phyloP scores from a whole-genome alignment of 2,888 invertebrate species.

The Escarpia spicata region DNA sequence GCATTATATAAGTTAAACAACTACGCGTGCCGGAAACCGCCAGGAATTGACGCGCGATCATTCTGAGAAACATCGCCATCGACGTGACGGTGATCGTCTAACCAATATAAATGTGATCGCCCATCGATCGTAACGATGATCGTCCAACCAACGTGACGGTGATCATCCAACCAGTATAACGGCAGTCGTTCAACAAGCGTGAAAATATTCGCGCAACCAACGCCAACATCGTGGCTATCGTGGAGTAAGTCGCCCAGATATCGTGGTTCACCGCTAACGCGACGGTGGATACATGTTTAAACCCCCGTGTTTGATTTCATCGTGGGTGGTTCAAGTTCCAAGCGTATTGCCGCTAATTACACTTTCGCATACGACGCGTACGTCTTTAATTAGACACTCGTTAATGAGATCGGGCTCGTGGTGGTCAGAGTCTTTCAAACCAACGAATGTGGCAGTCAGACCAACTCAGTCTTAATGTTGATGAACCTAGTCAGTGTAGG shows the following conservation, averaged over 20 bases:
- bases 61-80: neutral
- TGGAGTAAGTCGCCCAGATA: no score
- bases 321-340: neutral
- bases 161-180: neutral
- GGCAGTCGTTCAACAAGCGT: neutral
- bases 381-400: constrained; percentile 5
- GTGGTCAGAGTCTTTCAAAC: neutral
- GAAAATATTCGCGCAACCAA: no score
- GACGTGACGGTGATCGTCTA: neutral
- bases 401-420: neutral
- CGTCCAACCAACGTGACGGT: neutral
- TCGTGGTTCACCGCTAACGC: neutral
- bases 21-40: neutral
- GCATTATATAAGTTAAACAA: constrained; percentile 16
- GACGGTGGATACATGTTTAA: neutral
- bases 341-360: neutral
- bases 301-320: neutral
- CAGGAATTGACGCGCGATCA: neutral
- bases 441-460: neutral
- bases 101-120: neutral
- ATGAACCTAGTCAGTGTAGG: no score
- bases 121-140: neutral
- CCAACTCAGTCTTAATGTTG: no score
- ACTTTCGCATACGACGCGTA: neutral
- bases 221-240: no score